Evolutionary conservation across 92 coral and sea anemone species (phyloP), one percentile per base, ranked within the genome.

Genomic region (Umimayanthus chanpuru): DNA sequence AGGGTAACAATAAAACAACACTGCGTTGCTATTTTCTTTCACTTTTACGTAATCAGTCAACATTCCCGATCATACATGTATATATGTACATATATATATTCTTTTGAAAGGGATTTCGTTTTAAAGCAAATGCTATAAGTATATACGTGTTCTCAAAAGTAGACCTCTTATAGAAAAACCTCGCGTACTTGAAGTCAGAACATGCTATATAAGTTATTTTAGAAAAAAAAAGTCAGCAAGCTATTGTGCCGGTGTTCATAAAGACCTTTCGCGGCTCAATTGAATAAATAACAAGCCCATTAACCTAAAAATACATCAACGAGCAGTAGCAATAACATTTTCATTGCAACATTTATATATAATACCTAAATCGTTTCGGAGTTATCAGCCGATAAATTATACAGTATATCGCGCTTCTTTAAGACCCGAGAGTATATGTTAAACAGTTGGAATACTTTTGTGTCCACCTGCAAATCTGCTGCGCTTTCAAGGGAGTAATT

Each of bases 391-490:
- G 10, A 18, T 11, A 36, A 36, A 40, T 39, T 12, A 32, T 32
- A 4, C n/a, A 23, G 30, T 9, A 16, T 14, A 16, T 14, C 44
- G 11, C 36, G 30, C 49, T 81, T 21, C 21, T 73, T 81, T 38
- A 81, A 81, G 85, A 41, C 38, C 75, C 56, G 50, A 75, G 90
- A 16, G 65, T 81, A 79, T 89, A 86, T 28, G 90, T 47, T 38
- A 82, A 36, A 32, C 98, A 94, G 65, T 90, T 86, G 6, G 82
- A 47, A 25, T 81, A 68, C 2, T 10, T 38, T 4, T 85, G 92
- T 61, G 89, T 94, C 98, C 95, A 93, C 20, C 73, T 77, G 73
- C 98, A 94, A 36, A 94, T 94, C 81, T 89, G 91, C 77, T 88
- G 79, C 5, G 85, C 90, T 49, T 84, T 91, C 21, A 80, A 64